Percentiles rank a stretch among this genome's conserved stretches.
Conservation (phyloP, 1,140 invertebrate genomes). For the Acromyrmex charruanus region DNA sequence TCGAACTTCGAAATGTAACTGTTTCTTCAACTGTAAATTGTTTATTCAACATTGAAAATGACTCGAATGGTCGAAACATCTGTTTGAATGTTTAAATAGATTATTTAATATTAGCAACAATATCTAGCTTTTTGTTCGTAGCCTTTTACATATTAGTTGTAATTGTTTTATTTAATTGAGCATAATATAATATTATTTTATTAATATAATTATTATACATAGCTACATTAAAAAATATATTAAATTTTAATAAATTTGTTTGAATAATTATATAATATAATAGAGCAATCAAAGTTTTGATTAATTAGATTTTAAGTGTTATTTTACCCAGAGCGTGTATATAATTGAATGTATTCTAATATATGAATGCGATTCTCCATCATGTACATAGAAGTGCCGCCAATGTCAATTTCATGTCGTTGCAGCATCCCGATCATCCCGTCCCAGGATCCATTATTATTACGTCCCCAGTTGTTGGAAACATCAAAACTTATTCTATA, state of each 20-base stretch:
- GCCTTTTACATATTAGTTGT: too few relatives aligned
- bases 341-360: constrained; percentile 88
- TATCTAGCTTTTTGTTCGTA: too few relatives aligned
- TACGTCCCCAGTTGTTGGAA: constrained; percentile 87
- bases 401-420: constrained; percentile 88
- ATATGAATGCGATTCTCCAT: constrained; percentile 87
- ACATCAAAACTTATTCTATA: constrained; percentile 83
- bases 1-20: too few relatives aligned
- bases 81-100: too few relatives aligned
- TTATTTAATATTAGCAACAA: too few relatives aligned
- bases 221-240: too few relatives aligned
- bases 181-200: too few relatives aligned
- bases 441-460: constrained; percentile 86
- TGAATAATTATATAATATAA: background rate
- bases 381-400: constrained; percentile 88
- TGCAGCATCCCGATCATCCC: constrained; percentile 89
- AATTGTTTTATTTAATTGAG: too few relatives aligned
- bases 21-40: too few relatives aligned
- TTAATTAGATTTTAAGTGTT: background rate
- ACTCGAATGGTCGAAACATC: too few relatives aligned
- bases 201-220: too few relatives aligned
- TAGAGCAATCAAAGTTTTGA: background rate
- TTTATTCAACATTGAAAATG: too few relatives aligned
- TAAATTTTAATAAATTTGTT: background rate
- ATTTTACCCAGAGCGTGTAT: constrained; percentile 86